Conservation (phyloP, 2,797 vertebrate genomes). For the Steatocranus sp. region DNA sequence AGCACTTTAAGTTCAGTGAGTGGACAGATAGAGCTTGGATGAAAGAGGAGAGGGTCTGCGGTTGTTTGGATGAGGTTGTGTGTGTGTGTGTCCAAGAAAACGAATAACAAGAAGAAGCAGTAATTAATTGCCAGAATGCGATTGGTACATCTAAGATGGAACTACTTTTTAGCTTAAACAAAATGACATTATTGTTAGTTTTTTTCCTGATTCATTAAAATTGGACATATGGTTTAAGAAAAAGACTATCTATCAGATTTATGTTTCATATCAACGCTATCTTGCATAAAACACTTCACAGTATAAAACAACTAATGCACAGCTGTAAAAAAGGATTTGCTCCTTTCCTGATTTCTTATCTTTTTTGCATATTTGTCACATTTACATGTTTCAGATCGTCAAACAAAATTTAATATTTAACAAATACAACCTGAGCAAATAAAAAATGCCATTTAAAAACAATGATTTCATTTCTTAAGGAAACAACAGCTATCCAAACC, state of each 20-base stretch:
- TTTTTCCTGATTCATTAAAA: background rate
- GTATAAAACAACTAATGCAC: background rate
- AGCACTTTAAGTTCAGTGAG: constrained; percentile 30
- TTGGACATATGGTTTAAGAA: background rate
- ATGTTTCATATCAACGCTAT: too few relatives aligned
- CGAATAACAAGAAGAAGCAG: constrained; percentile 14
- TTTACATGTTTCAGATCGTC: background rate
- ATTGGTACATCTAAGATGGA: background rate
- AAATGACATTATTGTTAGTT: background rate
- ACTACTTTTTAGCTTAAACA: background rate
- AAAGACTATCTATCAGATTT: background rate
- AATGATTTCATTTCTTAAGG: background rate
- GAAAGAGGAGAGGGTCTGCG: constrained; percentile 23
- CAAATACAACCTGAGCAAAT: background rate
- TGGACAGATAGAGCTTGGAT: background rate
- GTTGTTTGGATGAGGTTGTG: constrained; percentile 8
- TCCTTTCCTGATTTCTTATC: background rate
- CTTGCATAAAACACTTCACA: background rate
- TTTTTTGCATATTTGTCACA: background rate
- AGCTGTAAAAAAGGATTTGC: background rate
- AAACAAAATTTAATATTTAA: background rate
- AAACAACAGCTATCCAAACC: background rate
- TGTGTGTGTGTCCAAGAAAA: background rate
- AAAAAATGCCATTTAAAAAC: background rate
- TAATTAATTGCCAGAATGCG: constrained; percentile 20